phyloP scores from a whole-genome alignment of 2,888 invertebrate species.

The Dimorphilus gyrociliatus region DNA sequence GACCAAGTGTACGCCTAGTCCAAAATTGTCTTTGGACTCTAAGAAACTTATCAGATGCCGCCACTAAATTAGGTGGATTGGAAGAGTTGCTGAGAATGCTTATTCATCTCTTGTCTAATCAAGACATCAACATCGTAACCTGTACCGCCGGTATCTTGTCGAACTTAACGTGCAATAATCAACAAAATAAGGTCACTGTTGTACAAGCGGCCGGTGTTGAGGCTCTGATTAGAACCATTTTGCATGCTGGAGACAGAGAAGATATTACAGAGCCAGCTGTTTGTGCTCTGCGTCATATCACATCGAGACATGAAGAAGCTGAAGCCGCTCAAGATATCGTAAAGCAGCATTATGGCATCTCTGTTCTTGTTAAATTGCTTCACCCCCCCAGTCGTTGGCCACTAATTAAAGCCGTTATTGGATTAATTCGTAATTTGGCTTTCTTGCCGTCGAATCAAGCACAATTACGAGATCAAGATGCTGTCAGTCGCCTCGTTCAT shows the following conservation, averaged over 20 bases:
- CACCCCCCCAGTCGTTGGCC: constrained; percentile 70
- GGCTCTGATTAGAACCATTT: not conserved
- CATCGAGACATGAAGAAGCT: constrained; percentile 82
- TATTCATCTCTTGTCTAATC: not conserved
- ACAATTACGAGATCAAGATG: constrained; percentile 77
- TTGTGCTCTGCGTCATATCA: constrained; percentile 87
- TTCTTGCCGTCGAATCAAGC: constrained; percentile 85
- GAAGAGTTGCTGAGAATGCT: not conserved
- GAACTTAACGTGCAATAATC: constrained; percentile 1
- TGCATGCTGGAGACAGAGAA: not conserved
- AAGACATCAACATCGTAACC: not conserved
- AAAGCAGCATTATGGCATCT: constrained; percentile 62
- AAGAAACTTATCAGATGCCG: constrained; percentile 86
- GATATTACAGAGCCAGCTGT: not conserved
- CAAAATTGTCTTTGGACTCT: constrained; percentile 89
- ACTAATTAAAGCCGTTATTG: constrained; percentile 53
- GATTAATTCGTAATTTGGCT: constrained; percentile 86
- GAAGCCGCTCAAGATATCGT: constrained; percentile 95
- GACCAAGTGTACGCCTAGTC: constrained; percentile 70
- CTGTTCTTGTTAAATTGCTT: constrained; percentile 76
- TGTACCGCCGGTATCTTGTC: not conserved
- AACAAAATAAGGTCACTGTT: not conserved
- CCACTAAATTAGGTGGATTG: constrained; percentile 50
- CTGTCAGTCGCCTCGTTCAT: constrained; percentile 77
- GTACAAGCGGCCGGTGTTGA: not conserved